Evolutionary conservation across 2,113 vertebrate genomes (phyloP), one percentile per base, ranked within the genome.

Genomic region (Hypanus sabinus): DNA sequence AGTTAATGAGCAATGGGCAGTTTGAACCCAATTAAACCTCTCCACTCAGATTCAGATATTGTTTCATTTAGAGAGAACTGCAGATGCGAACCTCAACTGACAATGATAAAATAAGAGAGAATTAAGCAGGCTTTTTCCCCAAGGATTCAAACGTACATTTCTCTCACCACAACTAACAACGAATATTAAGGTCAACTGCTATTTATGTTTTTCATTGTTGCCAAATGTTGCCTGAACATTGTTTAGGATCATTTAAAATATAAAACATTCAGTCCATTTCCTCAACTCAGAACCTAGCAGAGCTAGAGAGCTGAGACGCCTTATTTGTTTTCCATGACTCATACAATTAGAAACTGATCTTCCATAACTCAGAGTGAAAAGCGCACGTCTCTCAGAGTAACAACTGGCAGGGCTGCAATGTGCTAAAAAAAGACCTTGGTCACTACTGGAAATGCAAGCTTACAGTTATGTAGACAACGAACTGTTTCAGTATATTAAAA

Each of bases 281-380:
- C 38, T 16, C 68, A 33, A 73, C 38, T 30, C 70, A 93, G 70
- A 38, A 93, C 73, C 18, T 93, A 93, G 38, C 20, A 92, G 87
- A 27, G 57, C 11, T 24, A 87, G 87, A 68, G 87, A 91, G 14
- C 87, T 71, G 90, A 71, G 68, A 46, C 90, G 71, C 68, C 62
- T 91, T 92, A 60, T 92, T 92, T 38, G 2, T 33, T 73, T 75
- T 75, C 70, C 71, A 33, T 93, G 70, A 93, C 70, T 93, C 91
- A 55, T 71, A 36, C 70, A 93, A 75, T 75, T 75, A 33, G 91
- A 93, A 75, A 55, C 91, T 30, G 91, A 93, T 93, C 91, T 55
- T 73, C 68, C 91, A 93, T 27, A 73, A 22, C 38, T 30, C 68
- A 24, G 46, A 30, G 5, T 75, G 22, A 93, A 71, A 27, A 73